Evolutionary conservation across 2,888 invertebrate species (phyloP).

Genomic region (Troides aeacus): DNA sequence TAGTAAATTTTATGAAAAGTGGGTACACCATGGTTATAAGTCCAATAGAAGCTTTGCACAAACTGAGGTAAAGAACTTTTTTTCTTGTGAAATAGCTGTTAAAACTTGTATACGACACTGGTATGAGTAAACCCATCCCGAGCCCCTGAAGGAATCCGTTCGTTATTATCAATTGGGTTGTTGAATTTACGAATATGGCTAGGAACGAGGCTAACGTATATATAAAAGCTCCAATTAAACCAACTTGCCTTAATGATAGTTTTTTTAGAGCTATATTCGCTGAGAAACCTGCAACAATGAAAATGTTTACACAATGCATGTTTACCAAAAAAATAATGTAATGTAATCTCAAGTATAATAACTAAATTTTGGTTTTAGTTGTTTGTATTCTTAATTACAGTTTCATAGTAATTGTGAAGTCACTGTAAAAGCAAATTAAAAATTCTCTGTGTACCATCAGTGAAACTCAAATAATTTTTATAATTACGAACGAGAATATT

Average conservation of each 20-base stretch:
- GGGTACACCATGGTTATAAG: conserved; percentile 85
- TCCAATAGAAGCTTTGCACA: conserved; percentile 85
- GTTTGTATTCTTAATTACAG: no score
- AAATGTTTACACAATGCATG: conserved; percentile 3
- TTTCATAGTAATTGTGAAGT: no score
- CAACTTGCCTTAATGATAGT: conserved; percentile 83
- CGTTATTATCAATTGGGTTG: conserved; percentile 82
- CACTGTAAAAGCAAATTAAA: no score
- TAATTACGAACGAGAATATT: no score
- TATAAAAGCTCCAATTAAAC: conserved; percentile 82
- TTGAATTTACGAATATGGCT: conserved; percentile 82
- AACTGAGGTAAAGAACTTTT: conserved; percentile 84
- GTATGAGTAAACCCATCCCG: conserved; percentile 86
- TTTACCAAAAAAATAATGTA: no score
- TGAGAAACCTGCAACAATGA: conserved; percentile 80
- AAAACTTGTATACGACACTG: conserved; percentile 86
- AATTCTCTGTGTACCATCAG: no score
- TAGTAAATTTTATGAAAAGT: conserved; percentile 81
- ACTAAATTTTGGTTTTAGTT: no score
- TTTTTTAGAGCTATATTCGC: conserved; percentile 84
- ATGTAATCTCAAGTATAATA: no score
- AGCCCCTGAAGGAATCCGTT: conserved; percentile 83
- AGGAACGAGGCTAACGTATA: conserved; percentile 82
- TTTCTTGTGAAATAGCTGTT: conserved; percentile 87
- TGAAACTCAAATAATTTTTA: no score